Conservation (phyloP, 2,888 invertebrate species). For the Invenusta paracnida region DNA sequence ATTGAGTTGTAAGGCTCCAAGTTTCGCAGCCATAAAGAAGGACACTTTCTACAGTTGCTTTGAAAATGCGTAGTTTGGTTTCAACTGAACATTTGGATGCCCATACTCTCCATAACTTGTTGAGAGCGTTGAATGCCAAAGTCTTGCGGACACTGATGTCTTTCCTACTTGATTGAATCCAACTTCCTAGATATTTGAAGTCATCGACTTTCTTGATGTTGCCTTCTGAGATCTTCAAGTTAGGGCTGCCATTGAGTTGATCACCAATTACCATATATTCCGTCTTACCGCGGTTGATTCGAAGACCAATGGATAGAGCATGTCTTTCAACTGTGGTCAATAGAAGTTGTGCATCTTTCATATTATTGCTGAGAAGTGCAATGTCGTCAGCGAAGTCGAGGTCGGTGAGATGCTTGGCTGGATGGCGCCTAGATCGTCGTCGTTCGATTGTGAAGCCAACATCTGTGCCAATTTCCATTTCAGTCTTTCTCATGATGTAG, state of each 20-base stretch:
- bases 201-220: constrained; percentile 7
- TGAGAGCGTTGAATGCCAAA: not conserved
- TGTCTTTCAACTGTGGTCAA: not conserved
- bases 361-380: not conserved
- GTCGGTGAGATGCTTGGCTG: not conserved
- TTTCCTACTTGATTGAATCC: not conserved
- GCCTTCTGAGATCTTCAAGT: constrained; percentile 8
- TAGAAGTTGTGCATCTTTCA: constrained; percentile 13
- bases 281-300: not conserved
- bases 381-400: constrained; percentile 23
- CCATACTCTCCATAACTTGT: not conserved
- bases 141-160: constrained; percentile 3
- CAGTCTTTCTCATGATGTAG: not conserved
- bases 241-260: not conserved
- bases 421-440: constrained; percentile 5
- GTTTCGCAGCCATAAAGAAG: not conserved
- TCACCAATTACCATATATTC: constrained; percentile 1
- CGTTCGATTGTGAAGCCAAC: not conserved
- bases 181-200: constrained; percentile 19
- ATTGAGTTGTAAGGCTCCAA: not conserved
- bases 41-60: not conserved
- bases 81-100: not conserved
- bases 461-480: not conserved
- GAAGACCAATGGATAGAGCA: constrained; percentile 6
- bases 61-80: constrained; percentile 11